These are phyloP conservation scores for Oreochromis grahami DNA, from an alignment of 2,797 vertebrate genomes.

Conservation along the genomic window DNA sequence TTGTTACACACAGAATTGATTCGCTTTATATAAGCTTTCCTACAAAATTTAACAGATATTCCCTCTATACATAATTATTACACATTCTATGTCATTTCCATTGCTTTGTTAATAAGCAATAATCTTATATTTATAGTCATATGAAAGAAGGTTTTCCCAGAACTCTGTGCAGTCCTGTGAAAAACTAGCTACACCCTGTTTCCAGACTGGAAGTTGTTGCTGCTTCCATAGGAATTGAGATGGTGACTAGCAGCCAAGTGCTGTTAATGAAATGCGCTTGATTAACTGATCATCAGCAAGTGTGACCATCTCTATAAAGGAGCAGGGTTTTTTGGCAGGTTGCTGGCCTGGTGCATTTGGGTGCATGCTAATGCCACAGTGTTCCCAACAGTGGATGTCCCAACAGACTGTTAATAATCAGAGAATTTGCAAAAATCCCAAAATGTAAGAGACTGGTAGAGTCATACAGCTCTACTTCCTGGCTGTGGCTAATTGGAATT, in stretches of 20 bases:
- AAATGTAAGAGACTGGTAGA: not conserved
- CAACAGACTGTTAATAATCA: not conserved
- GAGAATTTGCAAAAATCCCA: not conserved
- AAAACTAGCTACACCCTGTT: not conserved
- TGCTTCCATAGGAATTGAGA: not conserved
- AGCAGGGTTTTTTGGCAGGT: not conserved
- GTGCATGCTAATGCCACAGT: not conserved
- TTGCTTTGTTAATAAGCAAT: not conserved
- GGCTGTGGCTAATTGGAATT: not conserved
- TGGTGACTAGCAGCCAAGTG: not conserved
- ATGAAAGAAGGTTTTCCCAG: not conserved
- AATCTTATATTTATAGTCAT: not conserved
- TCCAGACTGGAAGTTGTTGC: not conserved
- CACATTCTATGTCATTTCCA: not conserved
- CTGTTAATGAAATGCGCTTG: not conserved
- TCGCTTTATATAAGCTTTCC: not conserved
- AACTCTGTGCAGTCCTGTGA: not conserved
- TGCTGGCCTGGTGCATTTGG: not conserved
- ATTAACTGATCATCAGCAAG: not conserved
- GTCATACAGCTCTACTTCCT: not conserved
- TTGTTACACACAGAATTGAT: not conserved
- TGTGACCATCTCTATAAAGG: not conserved
- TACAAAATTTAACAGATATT: not conserved
- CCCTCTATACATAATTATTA: not conserved
- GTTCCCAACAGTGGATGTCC: not conserved